Evolutionary conservation across 2,797 vertebrate species (phyloP).

Genomic region (Eleutherodactylus coqui): DNA sequence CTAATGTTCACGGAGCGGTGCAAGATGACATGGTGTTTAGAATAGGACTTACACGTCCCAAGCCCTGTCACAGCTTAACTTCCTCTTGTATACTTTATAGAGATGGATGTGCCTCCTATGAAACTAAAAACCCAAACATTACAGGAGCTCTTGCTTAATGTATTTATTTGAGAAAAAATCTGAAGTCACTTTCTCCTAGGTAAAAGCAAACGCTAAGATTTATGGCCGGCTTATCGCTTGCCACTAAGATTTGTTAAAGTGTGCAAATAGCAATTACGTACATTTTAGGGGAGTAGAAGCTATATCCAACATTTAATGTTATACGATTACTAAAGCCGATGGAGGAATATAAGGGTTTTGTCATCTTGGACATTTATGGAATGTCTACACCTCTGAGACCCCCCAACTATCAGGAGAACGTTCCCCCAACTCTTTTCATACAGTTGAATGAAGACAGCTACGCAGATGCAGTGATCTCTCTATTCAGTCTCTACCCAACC

Average conservation of each 20-base stretch:
- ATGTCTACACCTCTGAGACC: not conserved
- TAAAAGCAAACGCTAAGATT: conserved; percentile 75
- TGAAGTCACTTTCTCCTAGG: conserved; percentile 77
- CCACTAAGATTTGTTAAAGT: conserved; percentile 52
- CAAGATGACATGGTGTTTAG: conserved; percentile 81
- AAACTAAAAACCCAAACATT: conserved; percentile 78
- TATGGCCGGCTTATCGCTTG: conserved; percentile 70
- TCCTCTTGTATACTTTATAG: conserved; percentile 82
- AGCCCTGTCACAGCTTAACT: conserved; percentile 77
- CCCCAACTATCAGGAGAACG: not conserved
- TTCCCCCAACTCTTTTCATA: not conserved
- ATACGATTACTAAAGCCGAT: not conserved
- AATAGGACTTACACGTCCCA: conserved; percentile 80
- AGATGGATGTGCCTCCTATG: conserved; percentile 76
- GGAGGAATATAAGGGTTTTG: not conserved
- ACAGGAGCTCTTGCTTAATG: conserved; percentile 76
- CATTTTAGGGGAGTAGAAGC: not conserved
- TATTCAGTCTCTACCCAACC: not conserved
- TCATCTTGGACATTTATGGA: not conserved
- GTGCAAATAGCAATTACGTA: conserved; percentile 3
- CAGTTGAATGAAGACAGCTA: not conserved
- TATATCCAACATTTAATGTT: too few relatives aligned
- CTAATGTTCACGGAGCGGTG: conserved; percentile 59
- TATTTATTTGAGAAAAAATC: conserved; percentile 84
- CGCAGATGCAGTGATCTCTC: not conserved